phyloP scores from a whole-genome alignment of 2,113 vertebrate genomes.

The Serinus canaria region DNA sequence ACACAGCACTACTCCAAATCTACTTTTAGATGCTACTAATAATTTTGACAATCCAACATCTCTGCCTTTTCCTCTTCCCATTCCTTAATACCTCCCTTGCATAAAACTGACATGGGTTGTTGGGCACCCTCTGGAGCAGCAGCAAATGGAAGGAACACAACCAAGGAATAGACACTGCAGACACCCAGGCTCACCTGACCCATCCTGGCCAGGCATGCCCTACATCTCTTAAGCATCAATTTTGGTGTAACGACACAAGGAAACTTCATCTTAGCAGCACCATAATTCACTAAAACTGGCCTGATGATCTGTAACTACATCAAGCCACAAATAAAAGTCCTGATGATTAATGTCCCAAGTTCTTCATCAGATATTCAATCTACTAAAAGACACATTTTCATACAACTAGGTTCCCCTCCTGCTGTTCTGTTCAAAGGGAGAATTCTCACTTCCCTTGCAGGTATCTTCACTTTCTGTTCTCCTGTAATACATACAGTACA shows the following conservation, averaged over 20 bases:
- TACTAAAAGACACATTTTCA: neutral
- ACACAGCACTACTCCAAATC: neutral
- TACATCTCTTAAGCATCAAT: neutral
- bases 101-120: neutral
- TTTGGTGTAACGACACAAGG: neutral
- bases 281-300: neutral
- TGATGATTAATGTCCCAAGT: neutral
- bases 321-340: neutral
- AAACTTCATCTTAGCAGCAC: neutral
- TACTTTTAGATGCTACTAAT: neutral
- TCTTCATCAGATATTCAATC: neutral
- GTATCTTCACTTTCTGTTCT: neutral
- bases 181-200: neutral
- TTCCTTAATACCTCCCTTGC: neutral
- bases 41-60: neutral
- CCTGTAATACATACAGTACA: rapidly evolving
- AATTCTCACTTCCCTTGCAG: neutral
- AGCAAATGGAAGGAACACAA: neutral
- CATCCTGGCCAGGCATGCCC: neutral
- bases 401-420: neutral
- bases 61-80: neutral
- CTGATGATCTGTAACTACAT: neutral
- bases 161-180: neutral
- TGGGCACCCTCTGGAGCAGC: neutral
- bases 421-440: neutral